Conservation (phyloP, 2,888 invertebrate species). For the Camptogramma bilineatum region DNA sequence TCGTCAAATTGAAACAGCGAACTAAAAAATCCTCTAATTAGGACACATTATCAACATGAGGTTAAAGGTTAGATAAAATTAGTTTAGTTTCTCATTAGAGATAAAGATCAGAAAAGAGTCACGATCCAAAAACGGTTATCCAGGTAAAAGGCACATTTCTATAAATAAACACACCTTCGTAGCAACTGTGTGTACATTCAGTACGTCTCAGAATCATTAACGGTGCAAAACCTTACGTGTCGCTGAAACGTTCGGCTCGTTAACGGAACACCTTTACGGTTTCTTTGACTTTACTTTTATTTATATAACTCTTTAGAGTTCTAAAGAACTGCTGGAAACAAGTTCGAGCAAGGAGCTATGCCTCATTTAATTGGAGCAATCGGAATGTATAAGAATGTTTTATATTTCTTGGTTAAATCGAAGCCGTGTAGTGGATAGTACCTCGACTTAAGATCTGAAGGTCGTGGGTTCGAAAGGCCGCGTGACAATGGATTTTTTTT, state of each 20-base stretch:
- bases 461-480: too few relatives aligned
- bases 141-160: constrained; percentile 7
- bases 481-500: too few relatives aligned
- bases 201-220: constrained; percentile 45
- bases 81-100: too few relatives aligned
- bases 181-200: constrained; percentile 6
- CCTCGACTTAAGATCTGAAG: too few relatives aligned
- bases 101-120: too few relatives aligned
- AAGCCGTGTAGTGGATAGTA: too few relatives aligned
- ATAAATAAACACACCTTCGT: constrained; percentile 7
- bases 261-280: constrained; percentile 29
- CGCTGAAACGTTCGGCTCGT: constrained; percentile 36
- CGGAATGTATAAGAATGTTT: background rate
- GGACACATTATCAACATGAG: too few relatives aligned
- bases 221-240: constrained; percentile 42
- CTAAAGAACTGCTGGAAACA: constrained; percentile 20
- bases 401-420: background rate
- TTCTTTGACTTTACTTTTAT: constrained; percentile 41
- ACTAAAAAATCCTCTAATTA: too few relatives aligned
- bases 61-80: too few relatives aligned
- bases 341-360: background rate
- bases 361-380: background rate
- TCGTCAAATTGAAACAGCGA: too few relatives aligned
- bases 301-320: constrained; percentile 35
- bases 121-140: too few relatives aligned